Percentiles rank a stretch among this genome's conserved stretches.
Conservation (phyloP, 2,888 invertebrate genomes). For the Mycalesis mineus region DNA sequence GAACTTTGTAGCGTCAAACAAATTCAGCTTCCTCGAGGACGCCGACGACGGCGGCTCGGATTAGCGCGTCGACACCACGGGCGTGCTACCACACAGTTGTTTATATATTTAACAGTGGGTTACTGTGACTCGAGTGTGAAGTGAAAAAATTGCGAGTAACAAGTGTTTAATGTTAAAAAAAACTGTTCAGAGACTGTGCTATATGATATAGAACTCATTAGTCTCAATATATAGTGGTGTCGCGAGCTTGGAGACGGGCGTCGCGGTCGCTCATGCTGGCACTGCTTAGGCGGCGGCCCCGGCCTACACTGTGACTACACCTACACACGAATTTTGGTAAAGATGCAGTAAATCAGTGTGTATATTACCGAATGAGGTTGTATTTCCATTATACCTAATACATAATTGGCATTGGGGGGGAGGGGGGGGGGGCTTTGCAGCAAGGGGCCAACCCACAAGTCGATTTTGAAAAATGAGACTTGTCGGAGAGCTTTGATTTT, state of each 20-base stretch:
- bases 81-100: slow-evolving; percentile 49
- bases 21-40: slow-evolving; percentile 85
- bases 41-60: slow-evolving; percentile 78
- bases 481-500: no score
- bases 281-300: slow-evolving; percentile 64
- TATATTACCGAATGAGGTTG: no score
- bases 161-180: slow-evolving; percentile 56
- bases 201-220: slow-evolving; percentile 61
- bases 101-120: slow-evolving; percentile 24
- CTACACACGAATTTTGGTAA: no score
- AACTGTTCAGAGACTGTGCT: slow-evolving; percentile 61
- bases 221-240: slow-evolving; percentile 53
- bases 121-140: slow-evolving; percentile 66
- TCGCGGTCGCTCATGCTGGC: slow-evolving; percentile 52
- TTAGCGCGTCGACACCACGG: slow-evolving; percentile 42
- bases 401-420: no score
- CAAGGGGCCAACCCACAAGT: no score
- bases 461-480: no score
- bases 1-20: slow-evolving; percentile 87
- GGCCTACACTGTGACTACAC: slow-evolving; percentile 45
- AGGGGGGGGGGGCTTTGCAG: no score
- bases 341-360: no score
- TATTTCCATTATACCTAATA: no score
- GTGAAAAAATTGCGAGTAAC: slow-evolving; percentile 70
- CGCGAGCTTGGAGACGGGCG: slow-evolving; percentile 45